Percentiles rank a stretch among this genome's conserved stretches.
phyloP scores from a whole-genome alignment of 2,113 vertebrate genomes.

The Osmerus mordax region DNA sequence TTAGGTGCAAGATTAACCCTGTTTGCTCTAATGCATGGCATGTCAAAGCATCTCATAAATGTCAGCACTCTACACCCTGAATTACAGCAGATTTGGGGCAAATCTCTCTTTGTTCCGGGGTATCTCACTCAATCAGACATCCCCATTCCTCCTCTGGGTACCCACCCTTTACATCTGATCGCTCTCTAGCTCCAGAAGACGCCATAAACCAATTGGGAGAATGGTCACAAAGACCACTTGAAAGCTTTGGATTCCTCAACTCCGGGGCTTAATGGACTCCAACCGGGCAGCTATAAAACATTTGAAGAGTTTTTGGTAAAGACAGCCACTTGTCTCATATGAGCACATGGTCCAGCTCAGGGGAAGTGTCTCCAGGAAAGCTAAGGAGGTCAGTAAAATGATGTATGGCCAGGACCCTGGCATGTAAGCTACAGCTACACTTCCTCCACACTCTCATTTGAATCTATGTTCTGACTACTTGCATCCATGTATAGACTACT shows the following conservation, averaged over 20 bases:
- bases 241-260: constrained; percentile 49
- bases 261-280: constrained; percentile 49
- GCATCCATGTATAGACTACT: no score
- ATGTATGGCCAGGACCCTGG: constrained; percentile 37
- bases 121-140: constrained; percentile 36
- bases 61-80: background rate
- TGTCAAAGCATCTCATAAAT: no score
- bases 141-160: constrained; percentile 33
- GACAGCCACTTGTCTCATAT: constrained; percentile 19
- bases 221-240: constrained; percentile 51
- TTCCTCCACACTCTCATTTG: background rate
- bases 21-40: no score
- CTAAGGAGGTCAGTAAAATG: constrained; percentile 48
- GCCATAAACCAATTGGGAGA: constrained; percentile 59
- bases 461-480: background rate
- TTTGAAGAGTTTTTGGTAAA: constrained; percentile 32
- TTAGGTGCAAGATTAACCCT: no score
- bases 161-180: constrained; percentile 42
- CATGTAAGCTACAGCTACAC: constrained; percentile 1
- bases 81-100: background rate
- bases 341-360: constrained; percentile 22
- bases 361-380: constrained; percentile 32
- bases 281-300: constrained; percentile 50
- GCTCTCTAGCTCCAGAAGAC: constrained; percentile 38
- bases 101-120: constrained; percentile 33